Base-by-base conservation (phyloP, 2,113 vertebrate genomes). In the Apistogramma diplotaenia region DNA sequence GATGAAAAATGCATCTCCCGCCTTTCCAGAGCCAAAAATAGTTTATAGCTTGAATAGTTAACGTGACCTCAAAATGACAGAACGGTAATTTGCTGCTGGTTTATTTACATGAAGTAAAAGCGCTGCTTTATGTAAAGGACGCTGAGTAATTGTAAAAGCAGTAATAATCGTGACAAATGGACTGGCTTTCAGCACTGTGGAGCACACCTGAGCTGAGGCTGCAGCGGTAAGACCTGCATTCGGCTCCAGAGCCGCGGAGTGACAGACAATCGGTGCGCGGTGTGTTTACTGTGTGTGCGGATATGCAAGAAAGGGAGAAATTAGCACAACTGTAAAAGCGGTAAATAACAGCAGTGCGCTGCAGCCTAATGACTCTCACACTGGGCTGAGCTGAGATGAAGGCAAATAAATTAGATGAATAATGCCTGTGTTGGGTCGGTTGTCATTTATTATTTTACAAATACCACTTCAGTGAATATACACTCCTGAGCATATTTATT, bases 1-100 rank as follows among this genome's bases (percentile, higher is more conserved):
- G 72, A 89, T 89, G 76, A 92, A 92, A 89, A 88, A 85, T 74
- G 60, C 4, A 75, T 85, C 33, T 87, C 83, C 75, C 9, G 76
- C n/a, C 60, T 37, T 53, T 54, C n/a, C 13, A 12, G 13, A 31
- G 73, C 79, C 85, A 85, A 85, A 88, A 87, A 91, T 84, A 88
- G 78, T 29, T 51, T 23, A 46, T 56, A 53, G 65, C 73, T 74
- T 51, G n/a, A 81, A 74, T 31, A 65, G 76, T 78, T 77, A 84
- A 56, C 75, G 33, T 67, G 81, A 86, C 79, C 83, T 82, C 11
- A 86, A 87, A 87, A 76, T 78, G 86, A 82, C 81, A 83, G 75
- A 72, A 74, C 40, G 73, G 23, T 40, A 56, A 85, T 25, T 53
- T 8, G 12, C 27, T n/a, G 40, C 35, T 75, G 76, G 37, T 75